phyloP scores from a whole-genome alignment of 1,140 invertebrate species.

The Nylanderia fulva region DNA sequence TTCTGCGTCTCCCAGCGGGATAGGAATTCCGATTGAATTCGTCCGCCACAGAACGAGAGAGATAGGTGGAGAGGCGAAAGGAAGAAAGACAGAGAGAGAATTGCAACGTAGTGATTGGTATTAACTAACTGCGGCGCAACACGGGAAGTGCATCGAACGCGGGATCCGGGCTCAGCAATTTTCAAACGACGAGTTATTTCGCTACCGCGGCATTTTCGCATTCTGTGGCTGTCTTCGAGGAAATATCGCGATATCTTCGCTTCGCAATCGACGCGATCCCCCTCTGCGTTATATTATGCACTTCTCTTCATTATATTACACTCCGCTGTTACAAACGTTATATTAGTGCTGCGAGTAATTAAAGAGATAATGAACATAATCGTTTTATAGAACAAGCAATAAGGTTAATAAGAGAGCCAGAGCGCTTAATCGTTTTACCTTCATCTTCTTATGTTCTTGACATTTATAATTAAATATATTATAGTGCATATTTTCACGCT shows the following conservation, averaged over 20 bases:
- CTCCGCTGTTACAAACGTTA: constrained; percentile 3
- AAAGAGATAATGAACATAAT: not conserved
- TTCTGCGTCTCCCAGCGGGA: not conserved
- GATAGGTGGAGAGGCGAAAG: no score
- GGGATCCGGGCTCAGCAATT: constrained; percentile 60
- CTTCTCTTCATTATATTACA: no score
- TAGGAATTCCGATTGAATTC: constrained; percentile 55
- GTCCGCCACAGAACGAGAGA: not conserved
- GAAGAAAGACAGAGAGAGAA: not conserved
- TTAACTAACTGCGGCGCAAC: constrained; percentile 58
- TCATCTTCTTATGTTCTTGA: not conserved
- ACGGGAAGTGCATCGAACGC: constrained; percentile 54
- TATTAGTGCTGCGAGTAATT: not conserved
- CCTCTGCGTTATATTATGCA: no score
- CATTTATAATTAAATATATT: not conserved
- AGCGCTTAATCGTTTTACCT: not conserved
- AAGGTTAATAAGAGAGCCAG: no score
- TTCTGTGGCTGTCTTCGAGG: constrained; percentile 23
- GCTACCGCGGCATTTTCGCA: constrained; percentile 56
- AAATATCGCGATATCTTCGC: constrained; percentile 55
- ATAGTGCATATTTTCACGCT: not conserved
- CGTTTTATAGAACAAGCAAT: no score
- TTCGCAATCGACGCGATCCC: constrained; percentile 54
- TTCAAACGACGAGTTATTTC: constrained; percentile 68
- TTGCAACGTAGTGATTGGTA: constrained; percentile 54